Evolutionary conservation across 92 coral and sea anemone genomes (phyloP).

Genomic region (Parazoanthus atlanticus): DNA sequence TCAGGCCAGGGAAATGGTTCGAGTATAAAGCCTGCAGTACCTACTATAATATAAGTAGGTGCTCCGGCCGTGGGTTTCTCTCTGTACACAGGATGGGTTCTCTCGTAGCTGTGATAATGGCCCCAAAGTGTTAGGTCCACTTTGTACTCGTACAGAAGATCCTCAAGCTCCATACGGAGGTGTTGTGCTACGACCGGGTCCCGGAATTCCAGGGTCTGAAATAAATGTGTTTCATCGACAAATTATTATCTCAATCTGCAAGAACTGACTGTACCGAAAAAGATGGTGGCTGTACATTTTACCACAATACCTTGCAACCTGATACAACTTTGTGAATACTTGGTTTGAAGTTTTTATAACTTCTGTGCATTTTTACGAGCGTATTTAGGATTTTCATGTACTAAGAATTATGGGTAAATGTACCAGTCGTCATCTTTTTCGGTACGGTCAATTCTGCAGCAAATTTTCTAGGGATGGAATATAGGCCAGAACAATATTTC

Average conservation of each 20-base stretch:
- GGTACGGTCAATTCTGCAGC: neutral
- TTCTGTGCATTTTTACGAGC: too few relatives aligned
- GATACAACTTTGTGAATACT: too few relatives aligned
- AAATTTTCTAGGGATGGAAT: neutral
- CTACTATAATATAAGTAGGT: slow-evolving; percentile 73
- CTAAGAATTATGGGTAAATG: too few relatives aligned
- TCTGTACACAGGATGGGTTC: slow-evolving; percentile 77
- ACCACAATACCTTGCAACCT: too few relatives aligned
- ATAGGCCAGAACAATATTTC: too few relatives aligned
- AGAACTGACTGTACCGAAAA: too few relatives aligned
- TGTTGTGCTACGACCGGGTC: slow-evolving; percentile 66
- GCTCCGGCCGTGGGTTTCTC: slow-evolving; percentile 58
- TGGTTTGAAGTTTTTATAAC: too few relatives aligned
- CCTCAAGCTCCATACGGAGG: slow-evolving; percentile 68
- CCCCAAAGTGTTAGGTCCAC: slow-evolving; percentile 82
- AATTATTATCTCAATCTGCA: neutral
- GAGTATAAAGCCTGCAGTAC: slow-evolving; percentile 75
- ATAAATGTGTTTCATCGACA: neutral
- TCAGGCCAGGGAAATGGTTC: slow-evolving; percentile 61
- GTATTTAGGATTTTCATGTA: too few relatives aligned
- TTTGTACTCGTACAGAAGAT: slow-evolving; percentile 63
- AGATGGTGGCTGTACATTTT: too few relatives aligned
- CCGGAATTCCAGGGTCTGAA: slow-evolving; percentile 40
- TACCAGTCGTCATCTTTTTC: too few relatives aligned
- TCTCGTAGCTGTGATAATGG: slow-evolving; percentile 80